Evolutionary conservation across 64 coral and sea anemone genomes (phyloP).

Genomic region (Dendronephthya gigantea): DNA sequence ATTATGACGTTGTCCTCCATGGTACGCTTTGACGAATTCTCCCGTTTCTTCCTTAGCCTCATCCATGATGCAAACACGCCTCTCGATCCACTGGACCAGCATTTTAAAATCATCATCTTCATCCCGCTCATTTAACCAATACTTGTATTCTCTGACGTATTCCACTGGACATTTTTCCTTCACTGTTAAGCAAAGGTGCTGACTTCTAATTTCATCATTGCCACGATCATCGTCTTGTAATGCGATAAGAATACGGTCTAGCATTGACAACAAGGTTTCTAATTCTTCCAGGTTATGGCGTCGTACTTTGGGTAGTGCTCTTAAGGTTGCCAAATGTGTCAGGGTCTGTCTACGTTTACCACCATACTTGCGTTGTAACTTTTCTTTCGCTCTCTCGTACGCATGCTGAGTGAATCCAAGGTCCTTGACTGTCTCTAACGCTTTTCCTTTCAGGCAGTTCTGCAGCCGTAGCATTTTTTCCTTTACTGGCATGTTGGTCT

Average conservation of each 20-base stretch:
- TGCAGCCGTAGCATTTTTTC: constrained; percentile 48
- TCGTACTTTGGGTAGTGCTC: constrained; percentile 21
- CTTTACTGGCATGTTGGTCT: constrained; percentile 31
- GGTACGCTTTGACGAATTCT: neutral
- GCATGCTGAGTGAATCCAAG: constrained; percentile 30
- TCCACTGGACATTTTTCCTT: constrained; percentile 47
- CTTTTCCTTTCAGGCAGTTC: constrained; percentile 31
- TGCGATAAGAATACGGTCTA: constrained; percentile 33
- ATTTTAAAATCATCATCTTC: constrained; percentile 28
- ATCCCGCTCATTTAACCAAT: constrained; percentile 19
- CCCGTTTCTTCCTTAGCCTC: constrained; percentile 31
- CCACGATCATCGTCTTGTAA: constrained; percentile 27
- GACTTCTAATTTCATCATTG: constrained; percentile 29
- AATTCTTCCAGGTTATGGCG: constrained; percentile 32
- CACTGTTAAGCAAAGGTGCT: constrained; percentile 35
- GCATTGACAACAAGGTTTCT: constrained; percentile 25
- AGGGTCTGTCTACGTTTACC: constrained; percentile 25
- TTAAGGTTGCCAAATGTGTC: constrained; percentile 36
- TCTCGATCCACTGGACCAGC: too few species aligned
- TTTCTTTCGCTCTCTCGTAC: constrained; percentile 43
- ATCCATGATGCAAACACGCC: constrained; percentile 33
- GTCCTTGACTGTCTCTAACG: constrained; percentile 32
- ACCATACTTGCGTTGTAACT: constrained; percentile 43
- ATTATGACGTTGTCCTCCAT: neutral
- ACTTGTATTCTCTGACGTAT: constrained; percentile 33